Percentiles rank a stretch among this genome's conserved stretches.
These are phyloP conservation scores for Mimas tiliae DNA, from an alignment of 2,888 invertebrate genomes.

Conservation along the genomic window DNA sequence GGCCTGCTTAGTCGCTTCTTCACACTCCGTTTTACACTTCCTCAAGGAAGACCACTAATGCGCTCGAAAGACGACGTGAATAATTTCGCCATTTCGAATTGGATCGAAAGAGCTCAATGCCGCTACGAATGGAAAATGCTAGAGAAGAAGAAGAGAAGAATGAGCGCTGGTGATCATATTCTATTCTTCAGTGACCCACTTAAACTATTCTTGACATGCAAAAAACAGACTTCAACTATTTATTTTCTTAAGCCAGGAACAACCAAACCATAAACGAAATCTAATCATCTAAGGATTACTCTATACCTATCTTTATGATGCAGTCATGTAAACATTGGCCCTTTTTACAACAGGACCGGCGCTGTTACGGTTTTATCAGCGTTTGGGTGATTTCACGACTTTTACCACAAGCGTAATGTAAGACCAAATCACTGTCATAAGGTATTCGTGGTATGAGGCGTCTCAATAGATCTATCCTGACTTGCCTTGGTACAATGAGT, in stretches of 20 bases:
- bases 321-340: constrained; percentile 2
- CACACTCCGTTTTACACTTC: too few relatives aligned
- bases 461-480: neutral
- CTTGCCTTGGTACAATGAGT: neutral
- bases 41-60: too few relatives aligned
- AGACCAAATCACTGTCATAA: neutral
- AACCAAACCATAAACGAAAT: neutral
- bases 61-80: too few relatives aligned
- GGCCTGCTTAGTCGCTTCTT: too few relatives aligned
- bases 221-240: neutral
- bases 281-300: constrained; percentile 6
- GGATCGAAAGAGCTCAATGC: too few relatives aligned
- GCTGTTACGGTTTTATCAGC: constrained; percentile 4
- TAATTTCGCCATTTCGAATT: too few relatives aligned
- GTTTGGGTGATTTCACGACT: neutral
- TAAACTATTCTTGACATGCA: too few relatives aligned
- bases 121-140: too few relatives aligned
- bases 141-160: too few relatives aligned
- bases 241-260: neutral
- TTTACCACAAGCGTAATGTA: neutral
- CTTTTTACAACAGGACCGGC: neutral
- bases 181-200: too few relatives aligned
- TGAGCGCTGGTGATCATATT: too few relatives aligned
- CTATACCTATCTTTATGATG: constrained; percentile 5
- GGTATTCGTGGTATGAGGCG: neutral